A percentile compares a stretch with the other conserved stretches of the same genome.
Evolutionary conservation across 2,113 vertebrate species (phyloP).

Genomic region (Bufo gargarizans): DNA sequence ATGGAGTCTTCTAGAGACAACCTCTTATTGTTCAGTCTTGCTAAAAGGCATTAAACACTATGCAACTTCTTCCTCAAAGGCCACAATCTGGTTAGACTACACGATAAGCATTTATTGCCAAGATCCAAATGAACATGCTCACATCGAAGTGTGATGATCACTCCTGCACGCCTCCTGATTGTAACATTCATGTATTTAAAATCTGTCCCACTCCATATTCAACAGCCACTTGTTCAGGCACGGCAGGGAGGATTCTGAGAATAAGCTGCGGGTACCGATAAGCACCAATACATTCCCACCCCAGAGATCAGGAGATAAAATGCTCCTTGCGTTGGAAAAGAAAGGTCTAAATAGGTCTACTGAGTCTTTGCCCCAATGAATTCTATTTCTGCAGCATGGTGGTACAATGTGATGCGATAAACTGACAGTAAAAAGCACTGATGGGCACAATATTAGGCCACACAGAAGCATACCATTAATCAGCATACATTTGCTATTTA

Average conservation of each 20-base stretch:
- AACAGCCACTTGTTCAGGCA: slow-evolving; percentile 47
- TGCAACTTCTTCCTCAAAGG: too few species aligned
- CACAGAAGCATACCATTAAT: neutral
- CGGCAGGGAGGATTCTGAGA: slow-evolving; percentile 39
- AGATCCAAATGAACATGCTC: slow-evolving; percentile 36
- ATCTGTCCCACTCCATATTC: slow-evolving; percentile 39
- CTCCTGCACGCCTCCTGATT: slow-evolving; percentile 37
- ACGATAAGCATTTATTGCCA: slow-evolving; percentile 40
- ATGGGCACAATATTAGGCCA: neutral
- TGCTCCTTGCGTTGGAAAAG: neutral
- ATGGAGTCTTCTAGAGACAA: too few species aligned
- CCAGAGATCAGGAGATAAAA: slow-evolving; percentile 4
- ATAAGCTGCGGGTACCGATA: slow-evolving; percentile 38
- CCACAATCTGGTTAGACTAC: slow-evolving; percentile 22
- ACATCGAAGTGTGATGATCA: slow-evolving; percentile 58
- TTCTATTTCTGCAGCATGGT: neutral
- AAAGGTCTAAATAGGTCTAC: neutral
- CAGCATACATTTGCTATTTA: neutral
- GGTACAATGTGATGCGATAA: neutral
- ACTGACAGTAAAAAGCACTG: neutral
- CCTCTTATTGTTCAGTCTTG: too few species aligned
- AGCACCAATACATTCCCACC: slow-evolving; percentile 45
- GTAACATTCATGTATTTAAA: slow-evolving; percentile 43
- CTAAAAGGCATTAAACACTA: too few species aligned
- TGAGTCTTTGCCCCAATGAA: neutral